These are phyloP conservation scores for Drosophila birchii DNA, from an alignment of 2,888 invertebrate species.

Conservation along the genomic window DNA sequence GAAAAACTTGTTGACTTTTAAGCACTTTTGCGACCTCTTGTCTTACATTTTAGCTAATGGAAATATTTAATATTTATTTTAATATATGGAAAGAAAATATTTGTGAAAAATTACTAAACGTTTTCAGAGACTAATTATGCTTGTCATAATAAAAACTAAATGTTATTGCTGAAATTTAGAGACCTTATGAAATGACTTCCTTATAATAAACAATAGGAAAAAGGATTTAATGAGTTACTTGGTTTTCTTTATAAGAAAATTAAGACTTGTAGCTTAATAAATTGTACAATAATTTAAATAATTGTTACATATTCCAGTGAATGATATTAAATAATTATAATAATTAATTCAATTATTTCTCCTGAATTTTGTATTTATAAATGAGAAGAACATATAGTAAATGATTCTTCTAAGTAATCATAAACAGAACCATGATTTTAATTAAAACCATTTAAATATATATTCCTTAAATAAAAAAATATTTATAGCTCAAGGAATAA, in stretches of 20 bases:
- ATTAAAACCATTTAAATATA: neutral
- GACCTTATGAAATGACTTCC: neutral
- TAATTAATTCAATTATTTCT: neutral
- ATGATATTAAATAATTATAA: too few relatives aligned
- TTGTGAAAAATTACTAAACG: neutral
- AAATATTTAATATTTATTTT: neutral
- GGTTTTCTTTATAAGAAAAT: neutral
- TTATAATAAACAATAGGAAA: neutral
- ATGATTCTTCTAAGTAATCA: neutral
- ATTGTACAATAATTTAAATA: neutral
- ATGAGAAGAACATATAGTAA: neutral
- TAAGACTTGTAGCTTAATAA: too few relatives aligned
- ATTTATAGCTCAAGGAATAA: neutral
- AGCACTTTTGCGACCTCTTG: constrained; percentile 8
- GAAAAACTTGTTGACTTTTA: neutral
- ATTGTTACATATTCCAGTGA: neutral
- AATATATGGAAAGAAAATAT: neutral
- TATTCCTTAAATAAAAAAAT: neutral
- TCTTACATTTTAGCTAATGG: constrained; percentile 1
- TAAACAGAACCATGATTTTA: neutral
- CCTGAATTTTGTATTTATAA: neutral
- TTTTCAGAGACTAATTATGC: too few relatives aligned
- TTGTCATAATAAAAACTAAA: neutral
- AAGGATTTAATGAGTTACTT: neutral
- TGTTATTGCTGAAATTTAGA: neutral